These are phyloP conservation scores for Motacilla tschutschensis DNA, from an alignment of 2,113 vertebrate species.

Conservation along the genomic window DNA sequence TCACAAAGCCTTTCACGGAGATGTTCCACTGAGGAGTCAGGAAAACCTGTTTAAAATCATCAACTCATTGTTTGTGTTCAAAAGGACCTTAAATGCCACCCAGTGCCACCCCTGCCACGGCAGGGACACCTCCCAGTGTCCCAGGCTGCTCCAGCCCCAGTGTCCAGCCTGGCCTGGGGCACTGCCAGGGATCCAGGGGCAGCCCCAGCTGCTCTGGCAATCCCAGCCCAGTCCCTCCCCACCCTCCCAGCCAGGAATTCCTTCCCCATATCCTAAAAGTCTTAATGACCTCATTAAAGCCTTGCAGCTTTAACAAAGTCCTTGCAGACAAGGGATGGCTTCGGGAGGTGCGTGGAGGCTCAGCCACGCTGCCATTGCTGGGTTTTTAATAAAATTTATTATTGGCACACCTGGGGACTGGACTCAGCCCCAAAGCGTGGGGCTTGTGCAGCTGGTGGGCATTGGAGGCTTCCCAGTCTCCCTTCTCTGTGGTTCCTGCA, in stretches of 20 bases:
- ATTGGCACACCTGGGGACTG: background rate
- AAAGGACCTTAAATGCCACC: fast-evolving
- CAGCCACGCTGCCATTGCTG: fast-evolving
- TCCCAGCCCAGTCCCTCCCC: background rate
- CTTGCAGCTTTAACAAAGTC: fast-evolving
- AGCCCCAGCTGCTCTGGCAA: background rate
- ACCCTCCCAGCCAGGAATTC: background rate
- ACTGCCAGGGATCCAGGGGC: background rate
- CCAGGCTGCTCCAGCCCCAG: background rate
- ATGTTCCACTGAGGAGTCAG: background rate
- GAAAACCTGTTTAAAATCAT: too few relatives aligned
- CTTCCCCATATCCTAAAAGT: background rate
- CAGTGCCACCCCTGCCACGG: background rate
- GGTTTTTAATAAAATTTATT: background rate
- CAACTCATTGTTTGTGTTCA: too few relatives aligned
- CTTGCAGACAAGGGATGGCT: background rate
- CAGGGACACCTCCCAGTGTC: background rate
- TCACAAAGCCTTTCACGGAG: background rate
- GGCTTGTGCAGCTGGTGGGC: background rate
- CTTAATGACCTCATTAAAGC: background rate
- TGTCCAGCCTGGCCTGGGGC: background rate
- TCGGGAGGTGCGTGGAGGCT: background rate
- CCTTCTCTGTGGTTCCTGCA: background rate
- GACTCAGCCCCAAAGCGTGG: background rate
- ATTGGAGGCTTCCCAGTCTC: background rate